A percentile compares a stretch with the other conserved stretches of the same genome.
These are phyloP conservation scores for Carduelis carduelis DNA, from an alignment of 2,797 vertebrate genomes.

Conservation along the genomic window DNA sequence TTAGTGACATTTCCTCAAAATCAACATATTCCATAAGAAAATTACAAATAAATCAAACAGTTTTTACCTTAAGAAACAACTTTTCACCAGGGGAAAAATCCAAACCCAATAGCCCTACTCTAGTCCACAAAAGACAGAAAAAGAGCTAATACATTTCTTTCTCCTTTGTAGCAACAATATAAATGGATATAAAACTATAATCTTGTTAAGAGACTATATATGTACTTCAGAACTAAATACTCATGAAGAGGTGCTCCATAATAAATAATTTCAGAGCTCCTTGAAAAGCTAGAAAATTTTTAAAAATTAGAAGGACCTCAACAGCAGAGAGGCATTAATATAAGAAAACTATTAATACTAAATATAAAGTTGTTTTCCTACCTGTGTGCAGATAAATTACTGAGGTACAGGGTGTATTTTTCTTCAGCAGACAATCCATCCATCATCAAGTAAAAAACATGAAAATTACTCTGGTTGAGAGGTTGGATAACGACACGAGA, in stretches of 20 bases:
- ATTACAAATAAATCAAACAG: neutral
- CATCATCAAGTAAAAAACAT: slow-evolving; percentile 89
- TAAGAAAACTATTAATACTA: neutral
- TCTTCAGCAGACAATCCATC: slow-evolving; percentile 89
- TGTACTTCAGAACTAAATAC: neutral
- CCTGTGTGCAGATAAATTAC: slow-evolving; percentile 83
- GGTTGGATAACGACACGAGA: slow-evolving; percentile 80
- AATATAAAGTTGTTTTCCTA: slow-evolving; percentile 58
- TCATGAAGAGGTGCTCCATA: neutral
- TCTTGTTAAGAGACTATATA: neutral
- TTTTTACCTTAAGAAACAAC: neutral
- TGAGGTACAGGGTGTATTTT: slow-evolving; percentile 83
- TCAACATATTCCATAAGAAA: neutral
- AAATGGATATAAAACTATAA: neutral
- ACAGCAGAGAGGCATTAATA: neutral
- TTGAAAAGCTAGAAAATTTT: neutral
- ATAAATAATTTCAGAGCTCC: neutral
- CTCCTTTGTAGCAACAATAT: neutral
- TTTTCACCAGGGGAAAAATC: rapidly evolving
- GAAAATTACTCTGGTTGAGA: slow-evolving; percentile 86
- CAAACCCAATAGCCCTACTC: neutral
- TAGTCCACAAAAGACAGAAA: neutral
- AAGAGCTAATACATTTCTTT: neutral
- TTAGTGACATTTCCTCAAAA: neutral
- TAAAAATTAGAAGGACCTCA: neutral